phyloP scores from a whole-genome alignment of 2,797 vertebrate species.

The Melanotaenia maccullochi region DNA sequence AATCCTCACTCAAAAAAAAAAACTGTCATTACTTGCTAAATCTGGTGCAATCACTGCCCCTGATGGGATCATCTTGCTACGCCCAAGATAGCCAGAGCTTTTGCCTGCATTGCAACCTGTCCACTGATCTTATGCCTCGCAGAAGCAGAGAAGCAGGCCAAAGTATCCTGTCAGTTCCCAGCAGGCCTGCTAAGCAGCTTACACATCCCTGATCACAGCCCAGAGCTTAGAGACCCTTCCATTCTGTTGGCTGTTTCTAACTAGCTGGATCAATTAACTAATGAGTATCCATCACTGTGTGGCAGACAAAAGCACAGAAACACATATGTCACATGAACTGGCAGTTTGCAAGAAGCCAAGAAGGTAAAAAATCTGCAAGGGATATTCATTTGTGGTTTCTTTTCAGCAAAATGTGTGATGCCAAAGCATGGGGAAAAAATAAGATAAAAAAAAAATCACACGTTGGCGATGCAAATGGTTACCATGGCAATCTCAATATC shows the following conservation, averaged over 20 bases:
- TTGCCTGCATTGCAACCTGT: constrained; percentile 42
- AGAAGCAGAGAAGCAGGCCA: constrained; percentile 59
- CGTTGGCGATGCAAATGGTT: constrained; percentile 73
- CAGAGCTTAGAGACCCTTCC: constrained; percentile 69
- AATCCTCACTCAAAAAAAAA: too few species aligned
- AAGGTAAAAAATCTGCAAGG: constrained; percentile 44
- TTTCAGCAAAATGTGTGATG: constrained; percentile 35
- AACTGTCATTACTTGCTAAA: background rate
- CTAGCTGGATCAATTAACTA: constrained; percentile 79
- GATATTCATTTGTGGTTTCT: constrained; percentile 52
- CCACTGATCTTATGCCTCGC: constrained; percentile 50
- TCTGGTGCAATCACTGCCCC: constrained; percentile 13
- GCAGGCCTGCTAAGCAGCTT: constrained; percentile 81
- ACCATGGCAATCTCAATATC: constrained; percentile 72
- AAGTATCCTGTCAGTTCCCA: constrained; percentile 66
- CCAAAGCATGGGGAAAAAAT: constrained; percentile 21
- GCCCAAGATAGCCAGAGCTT: constrained; percentile 7
- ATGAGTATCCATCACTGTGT: constrained; percentile 58
- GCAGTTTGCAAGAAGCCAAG: constrained; percentile 17
- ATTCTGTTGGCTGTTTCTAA: constrained; percentile 65
- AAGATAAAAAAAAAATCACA: constrained; percentile 30
- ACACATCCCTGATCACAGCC: constrained; percentile 78
- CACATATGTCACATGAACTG: constrained; percentile 11
- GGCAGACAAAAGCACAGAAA: constrained; percentile 5
- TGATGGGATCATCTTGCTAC: background rate